A percentile compares a stretch with the other conserved stretches of the same genome.
Conservation (phyloP, 2,797 vertebrate species). For the Enteromius trimaculatus region DNA sequence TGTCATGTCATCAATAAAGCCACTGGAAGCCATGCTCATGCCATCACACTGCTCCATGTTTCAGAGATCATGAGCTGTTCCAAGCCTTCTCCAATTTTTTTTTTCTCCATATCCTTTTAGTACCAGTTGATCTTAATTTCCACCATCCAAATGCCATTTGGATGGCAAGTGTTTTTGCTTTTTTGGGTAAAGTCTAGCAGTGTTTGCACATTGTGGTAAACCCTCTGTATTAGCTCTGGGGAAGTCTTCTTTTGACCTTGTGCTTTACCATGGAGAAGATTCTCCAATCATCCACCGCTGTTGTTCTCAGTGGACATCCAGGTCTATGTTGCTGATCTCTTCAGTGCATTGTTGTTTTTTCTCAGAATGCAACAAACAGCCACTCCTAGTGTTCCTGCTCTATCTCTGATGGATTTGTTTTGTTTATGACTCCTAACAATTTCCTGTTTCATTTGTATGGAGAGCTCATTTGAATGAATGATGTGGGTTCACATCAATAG, state of each 20-base stretch:
- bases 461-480: neutral
- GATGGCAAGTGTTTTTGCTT: neutral
- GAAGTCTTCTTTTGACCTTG: neutral
- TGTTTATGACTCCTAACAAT: neutral
- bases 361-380: too few species aligned
- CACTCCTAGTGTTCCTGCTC: neutral
- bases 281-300: neutral
- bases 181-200: neutral
- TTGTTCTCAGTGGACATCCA: neutral
- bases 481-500: neutral
- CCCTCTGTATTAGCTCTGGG: neutral
- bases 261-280: neutral
- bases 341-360: neutral
- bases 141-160: neutral
- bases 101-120: neutral
- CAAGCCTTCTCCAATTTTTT: neutral
- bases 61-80: neutral
- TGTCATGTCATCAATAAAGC: neutral
- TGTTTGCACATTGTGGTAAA: too few species aligned
- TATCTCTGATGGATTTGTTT: neutral
- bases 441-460: neutral
- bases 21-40: neutral
- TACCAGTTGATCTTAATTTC: neutral
- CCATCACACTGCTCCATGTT: neutral
- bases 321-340: neutral